These are phyloP conservation scores for Nephila pilipes DNA, from an alignment of 1,140 invertebrate species.

Conservation along the genomic window DNA sequence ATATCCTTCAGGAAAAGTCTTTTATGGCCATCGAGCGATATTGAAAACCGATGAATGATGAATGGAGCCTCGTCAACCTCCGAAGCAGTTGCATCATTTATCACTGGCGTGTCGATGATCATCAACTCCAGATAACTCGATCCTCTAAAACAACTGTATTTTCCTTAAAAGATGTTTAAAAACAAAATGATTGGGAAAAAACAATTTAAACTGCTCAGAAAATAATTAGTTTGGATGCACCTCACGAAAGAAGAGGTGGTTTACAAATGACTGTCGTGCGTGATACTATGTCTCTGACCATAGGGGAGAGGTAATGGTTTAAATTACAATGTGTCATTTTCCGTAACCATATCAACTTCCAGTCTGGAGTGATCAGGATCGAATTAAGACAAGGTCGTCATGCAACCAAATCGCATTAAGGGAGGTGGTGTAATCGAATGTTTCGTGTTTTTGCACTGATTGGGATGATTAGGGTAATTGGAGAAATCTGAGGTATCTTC, in stretches of 20 bases:
- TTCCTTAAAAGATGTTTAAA: background rate
- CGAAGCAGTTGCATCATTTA: background rate
- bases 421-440: background rate
- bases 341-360: background rate
- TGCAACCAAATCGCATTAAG: background rate
- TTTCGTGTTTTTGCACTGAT: background rate
- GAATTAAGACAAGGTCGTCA: constrained; percentile 10
- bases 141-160: background rate
- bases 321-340: constrained; percentile 30
- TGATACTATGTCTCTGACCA: background rate
- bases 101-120: constrained; percentile 7
- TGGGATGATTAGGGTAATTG: background rate
- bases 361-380: background rate
- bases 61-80: background rate
- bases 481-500: background rate
- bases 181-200: background rate
- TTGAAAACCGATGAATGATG: constrained; percentile 25
- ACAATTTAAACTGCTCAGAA: background rate
- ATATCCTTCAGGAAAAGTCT: constrained; percentile 28
- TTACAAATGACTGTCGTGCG: constrained; percentile 4
- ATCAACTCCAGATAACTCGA: background rate
- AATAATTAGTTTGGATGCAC: background rate
- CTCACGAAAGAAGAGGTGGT: background rate
- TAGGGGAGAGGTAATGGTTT: background rate
- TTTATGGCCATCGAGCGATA: background rate